Percentiles rank a stretch among this genome's conserved stretches.
Evolutionary conservation across 1,140 invertebrate species (phyloP).

Genomic region (Hylyphantes graminicola): DNA sequence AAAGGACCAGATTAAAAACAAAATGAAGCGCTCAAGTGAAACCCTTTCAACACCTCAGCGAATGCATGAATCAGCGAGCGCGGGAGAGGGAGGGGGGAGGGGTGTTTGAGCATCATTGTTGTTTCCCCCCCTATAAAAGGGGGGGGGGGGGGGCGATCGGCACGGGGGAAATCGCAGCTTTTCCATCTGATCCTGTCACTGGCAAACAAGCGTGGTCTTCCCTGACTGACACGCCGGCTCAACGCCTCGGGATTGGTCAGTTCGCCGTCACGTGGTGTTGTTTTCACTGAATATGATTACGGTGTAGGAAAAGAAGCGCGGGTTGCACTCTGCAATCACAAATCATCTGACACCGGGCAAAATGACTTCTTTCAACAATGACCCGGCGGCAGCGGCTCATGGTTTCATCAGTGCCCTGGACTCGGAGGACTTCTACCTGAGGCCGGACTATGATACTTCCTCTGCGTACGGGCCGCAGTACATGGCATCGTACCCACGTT

Average conservation of each 20-base stretch:
- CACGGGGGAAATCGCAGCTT: conserved; percentile 50
- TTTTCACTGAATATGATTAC: conserved; percentile 61
- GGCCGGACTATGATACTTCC: neutral
- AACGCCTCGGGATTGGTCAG: conserved; percentile 55
- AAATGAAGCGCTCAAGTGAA: conserved; percentile 45
- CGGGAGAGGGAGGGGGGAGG: conserved; percentile 35
- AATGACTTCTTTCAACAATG: conserved; percentile 55
- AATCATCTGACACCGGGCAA: conserved; percentile 48
- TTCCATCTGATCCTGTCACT: conserved; percentile 59
- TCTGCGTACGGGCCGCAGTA: conserved; percentile 22
- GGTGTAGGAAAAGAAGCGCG: conserved; percentile 29
- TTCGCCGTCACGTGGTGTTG: conserved; percentile 51
- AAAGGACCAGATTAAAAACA: conserved; percentile 40
- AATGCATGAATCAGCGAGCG: conserved; percentile 46
- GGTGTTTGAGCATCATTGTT: conserved; percentile 4
- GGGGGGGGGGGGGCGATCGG: conserved; percentile 33
- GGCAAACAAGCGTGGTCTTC: conserved; percentile 56
- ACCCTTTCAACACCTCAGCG: conserved; percentile 57
- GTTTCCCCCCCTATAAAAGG: neutral
- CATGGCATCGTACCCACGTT: conserved; percentile 4
- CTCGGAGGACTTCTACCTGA: neutral
- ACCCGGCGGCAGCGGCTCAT: neutral
- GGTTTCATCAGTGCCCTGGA: conserved; percentile 29
- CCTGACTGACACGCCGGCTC: conserved; percentile 57
- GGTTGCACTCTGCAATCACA: conserved; percentile 43